Conservation (phyloP, 2,113 vertebrate genomes). For the Smithornis capensis region DNA sequence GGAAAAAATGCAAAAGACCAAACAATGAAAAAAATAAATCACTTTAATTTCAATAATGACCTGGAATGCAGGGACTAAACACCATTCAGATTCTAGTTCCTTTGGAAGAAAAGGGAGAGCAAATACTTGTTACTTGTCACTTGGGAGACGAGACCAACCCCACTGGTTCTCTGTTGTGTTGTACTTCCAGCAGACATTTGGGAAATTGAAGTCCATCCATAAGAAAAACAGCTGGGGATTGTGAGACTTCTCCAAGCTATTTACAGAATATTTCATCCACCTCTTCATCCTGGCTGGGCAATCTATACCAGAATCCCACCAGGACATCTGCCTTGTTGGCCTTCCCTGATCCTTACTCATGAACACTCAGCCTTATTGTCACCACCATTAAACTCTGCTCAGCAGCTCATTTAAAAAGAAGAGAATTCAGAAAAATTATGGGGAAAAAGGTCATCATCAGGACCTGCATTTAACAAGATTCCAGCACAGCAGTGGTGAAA, state of each 20-base stretch:
- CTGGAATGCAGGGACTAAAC: not conserved
- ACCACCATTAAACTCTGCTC: not conserved
- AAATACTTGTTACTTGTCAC: not conserved
- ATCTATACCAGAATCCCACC: not conserved
- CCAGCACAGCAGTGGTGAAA: not conserved
- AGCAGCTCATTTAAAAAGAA: not conserved
- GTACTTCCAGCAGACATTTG: not conserved
- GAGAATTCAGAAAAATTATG: not conserved
- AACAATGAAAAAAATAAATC: not conserved
- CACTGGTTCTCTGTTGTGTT: rapidly evolving
- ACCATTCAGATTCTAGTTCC: not conserved
- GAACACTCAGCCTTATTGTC: not conserved
- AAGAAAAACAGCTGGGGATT: not conserved
- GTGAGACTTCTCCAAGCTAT: not conserved
- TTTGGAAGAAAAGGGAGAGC: not conserved
- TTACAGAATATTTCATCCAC: not conserved
- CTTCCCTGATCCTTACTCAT: rapidly evolving
- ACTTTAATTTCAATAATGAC: not conserved
- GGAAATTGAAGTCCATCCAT: not conserved
- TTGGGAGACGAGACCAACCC: not conserved
- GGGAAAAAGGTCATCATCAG: not conserved
- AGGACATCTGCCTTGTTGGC: not conserved
- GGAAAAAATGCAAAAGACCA: not conserved
- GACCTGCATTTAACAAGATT: not conserved
- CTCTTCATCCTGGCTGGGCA: not conserved